Percentiles rank a stretch among this genome's conserved stretches.
Conservation (phyloP, 2,113 vertebrate genomes). For the Indicator maculatus region DNA sequence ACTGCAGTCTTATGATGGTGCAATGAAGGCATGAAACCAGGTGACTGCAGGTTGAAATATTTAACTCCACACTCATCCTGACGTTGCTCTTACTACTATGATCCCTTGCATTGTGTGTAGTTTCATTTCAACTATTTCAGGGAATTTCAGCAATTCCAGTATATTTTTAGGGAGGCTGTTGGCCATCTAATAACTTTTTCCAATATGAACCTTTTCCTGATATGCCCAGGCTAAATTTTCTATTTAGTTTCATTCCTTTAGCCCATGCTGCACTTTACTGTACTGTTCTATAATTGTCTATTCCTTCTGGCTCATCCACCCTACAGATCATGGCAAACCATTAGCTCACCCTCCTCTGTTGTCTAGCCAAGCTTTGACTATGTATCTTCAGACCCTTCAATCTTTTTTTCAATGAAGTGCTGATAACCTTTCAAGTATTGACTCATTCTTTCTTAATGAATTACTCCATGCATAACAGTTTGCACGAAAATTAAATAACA, state of each 20-base stretch:
- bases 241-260: slow-evolving; percentile 16
- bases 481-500: neutral
- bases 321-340: neutral
- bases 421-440: slow-evolving; percentile 44
- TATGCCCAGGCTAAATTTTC: neutral
- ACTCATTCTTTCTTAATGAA: slow-evolving; percentile 44
- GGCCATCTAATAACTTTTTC: neutral
- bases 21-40: neutral
- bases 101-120: neutral
- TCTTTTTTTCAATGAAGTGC: slow-evolving; percentile 17
- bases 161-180: neutral
- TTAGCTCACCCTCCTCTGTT: slow-evolving; percentile 7
- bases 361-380: slow-evolving; percentile 6
- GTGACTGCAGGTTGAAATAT: fast-evolving
- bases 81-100: neutral
- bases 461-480: neutral
- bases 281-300: neutral
- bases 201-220: neutral
- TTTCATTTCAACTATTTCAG: neutral
- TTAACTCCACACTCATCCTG: neutral
- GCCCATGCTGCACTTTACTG: neutral
- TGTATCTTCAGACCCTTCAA: slow-evolving; percentile 8
- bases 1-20: neutral
- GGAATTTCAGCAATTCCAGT: neutral
- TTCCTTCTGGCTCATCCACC: neutral